Base-by-base conservation (phyloP, 2,888 invertebrate species). In the Rhingia rostrata region DNA sequence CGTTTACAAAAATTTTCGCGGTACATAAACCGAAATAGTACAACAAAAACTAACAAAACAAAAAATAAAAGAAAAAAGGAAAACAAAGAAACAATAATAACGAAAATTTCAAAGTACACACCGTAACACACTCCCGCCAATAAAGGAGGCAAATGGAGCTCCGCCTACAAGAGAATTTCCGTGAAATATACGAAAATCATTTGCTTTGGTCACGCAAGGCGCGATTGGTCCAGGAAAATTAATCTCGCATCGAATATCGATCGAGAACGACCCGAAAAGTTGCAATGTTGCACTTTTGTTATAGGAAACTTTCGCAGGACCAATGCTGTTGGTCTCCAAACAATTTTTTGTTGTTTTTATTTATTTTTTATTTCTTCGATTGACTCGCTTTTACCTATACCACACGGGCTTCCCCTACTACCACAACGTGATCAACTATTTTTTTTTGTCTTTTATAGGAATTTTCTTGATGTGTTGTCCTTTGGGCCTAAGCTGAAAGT, bases 191-290 rank as follows among this genome's bases (percentile, higher is more conserved):
- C 86, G 64, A 80, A 86, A 87, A 86, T 86, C 86, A 84, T 84
- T 84, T 82, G 86, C 86, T 87, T 87, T 86, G 86, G 87, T 86
- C 82, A 87, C 86, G 87, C 87, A 86, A 85, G 80, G 87, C 84
- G 85, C 86, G 86, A 87, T 87, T 87, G 87, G 87, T 87, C 86
- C 86, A 86, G 82, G 80, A 86, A 86, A 87, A 87, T 79, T 87
- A 83, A 83, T 79, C 83, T 86, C 86, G 74, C 80, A 78, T 84
- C 74, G 86, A 79, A 73, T 86, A 86, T 86, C 80, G 83, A 86
- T 86, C 83, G 83, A 77, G 70, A 56, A 54, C 69, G 86, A 86
- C 80, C 80, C 70, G 45, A 86, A 86, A 86, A 78, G 66, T 72
- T 86, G 83, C 80, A 86, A 75, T 86, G 74, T 83, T 86, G 86